Conservation (phyloP, 2,888 invertebrate species). For the Sesia bembeciformis region DNA sequence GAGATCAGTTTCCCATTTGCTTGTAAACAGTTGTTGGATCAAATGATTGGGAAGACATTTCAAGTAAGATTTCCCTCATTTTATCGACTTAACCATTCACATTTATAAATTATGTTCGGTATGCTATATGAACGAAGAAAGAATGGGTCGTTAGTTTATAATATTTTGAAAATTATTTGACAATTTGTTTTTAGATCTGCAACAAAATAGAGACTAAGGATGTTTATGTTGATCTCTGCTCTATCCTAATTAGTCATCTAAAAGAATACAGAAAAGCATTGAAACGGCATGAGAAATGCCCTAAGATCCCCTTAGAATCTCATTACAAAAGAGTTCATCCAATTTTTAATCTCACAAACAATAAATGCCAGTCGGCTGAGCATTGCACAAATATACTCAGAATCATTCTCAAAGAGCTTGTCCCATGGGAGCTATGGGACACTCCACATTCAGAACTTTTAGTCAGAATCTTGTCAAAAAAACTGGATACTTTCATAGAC, state of each 20-base stretch:
- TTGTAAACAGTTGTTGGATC: constrained; percentile 66
- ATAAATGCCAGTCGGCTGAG: constrained; percentile 59
- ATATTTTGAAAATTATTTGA: no score
- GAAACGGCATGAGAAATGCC: constrained; percentile 71
- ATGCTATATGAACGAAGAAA: no score
- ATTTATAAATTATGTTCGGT: no score
- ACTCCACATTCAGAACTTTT: constrained; percentile 78
- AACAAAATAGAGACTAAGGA: constrained; percentile 62
- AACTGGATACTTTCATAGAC: constrained; percentile 64
- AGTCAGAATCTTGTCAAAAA: constrained; percentile 76
- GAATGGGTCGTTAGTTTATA: no score
- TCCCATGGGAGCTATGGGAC: constrained; percentile 80
- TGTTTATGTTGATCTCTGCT: constrained; percentile 56
- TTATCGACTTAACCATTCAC: no score
- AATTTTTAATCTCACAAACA: constrained; percentile 37
- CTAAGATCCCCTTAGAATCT: constrained; percentile 49
- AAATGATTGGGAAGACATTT: constrained; percentile 61
- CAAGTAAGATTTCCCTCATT: constrained; percentile 32
- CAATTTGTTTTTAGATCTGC: constrained; percentile 39
- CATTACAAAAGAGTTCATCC: constrained; percentile 63
- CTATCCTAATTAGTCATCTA: constrained; percentile 74
- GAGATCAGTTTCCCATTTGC: constrained; percentile 69
- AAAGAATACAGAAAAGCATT: constrained; percentile 77
- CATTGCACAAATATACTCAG: constrained; percentile 75
- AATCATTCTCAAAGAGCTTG: constrained; percentile 75